Evolutionary conservation across 2,113 vertebrate genomes (phyloP).

Genomic region (Semicossyphus pulcher): DNA sequence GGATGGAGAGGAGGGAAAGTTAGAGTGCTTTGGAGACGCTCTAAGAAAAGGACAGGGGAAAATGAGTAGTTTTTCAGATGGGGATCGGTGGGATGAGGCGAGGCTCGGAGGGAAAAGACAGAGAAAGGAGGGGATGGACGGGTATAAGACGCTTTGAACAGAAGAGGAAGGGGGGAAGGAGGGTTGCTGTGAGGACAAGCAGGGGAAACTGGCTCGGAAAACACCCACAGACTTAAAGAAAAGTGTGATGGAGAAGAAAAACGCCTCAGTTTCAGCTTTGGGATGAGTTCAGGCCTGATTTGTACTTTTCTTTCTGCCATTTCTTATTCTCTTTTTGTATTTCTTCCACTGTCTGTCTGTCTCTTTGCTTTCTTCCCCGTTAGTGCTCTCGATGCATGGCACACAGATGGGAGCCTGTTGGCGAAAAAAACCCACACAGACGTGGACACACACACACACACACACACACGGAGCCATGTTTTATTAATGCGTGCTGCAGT

Average conservation of each 20-base stretch:
- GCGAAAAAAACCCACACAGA: constrained; percentile 42
- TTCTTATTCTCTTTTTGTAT: constrained; percentile 29
- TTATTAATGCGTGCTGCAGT: constrained; percentile 65
- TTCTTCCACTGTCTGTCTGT: constrained; percentile 25
- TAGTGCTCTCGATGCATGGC: constrained; percentile 42
- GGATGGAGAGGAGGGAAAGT: neutral
- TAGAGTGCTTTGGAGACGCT: constrained; percentile 13
- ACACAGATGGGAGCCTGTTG: constrained; percentile 62
- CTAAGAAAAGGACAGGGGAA: neutral
- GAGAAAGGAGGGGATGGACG: neutral
- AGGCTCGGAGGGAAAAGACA: constrained; percentile 28
- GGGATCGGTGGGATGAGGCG: constrained; percentile 5
- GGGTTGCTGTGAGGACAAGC: constrained; percentile 31
- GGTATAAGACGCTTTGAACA: constrained; percentile 23
- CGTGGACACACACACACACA: neutral
- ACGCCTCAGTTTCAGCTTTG: constrained; percentile 22
- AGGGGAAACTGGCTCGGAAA: neutral
- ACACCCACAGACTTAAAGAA: constrained; percentile 3
- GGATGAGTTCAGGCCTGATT: constrained; percentile 38
- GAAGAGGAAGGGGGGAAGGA: constrained; percentile 12
- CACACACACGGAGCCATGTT: constrained; percentile 43
- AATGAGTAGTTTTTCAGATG: constrained; percentile 4
- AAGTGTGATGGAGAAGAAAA: neutral
- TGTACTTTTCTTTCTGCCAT: constrained; percentile 22
- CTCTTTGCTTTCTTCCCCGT: constrained; percentile 26